phyloP scores from a whole-genome alignment of 1,140 invertebrate genomes.

The Heliconius eleuchia region DNA sequence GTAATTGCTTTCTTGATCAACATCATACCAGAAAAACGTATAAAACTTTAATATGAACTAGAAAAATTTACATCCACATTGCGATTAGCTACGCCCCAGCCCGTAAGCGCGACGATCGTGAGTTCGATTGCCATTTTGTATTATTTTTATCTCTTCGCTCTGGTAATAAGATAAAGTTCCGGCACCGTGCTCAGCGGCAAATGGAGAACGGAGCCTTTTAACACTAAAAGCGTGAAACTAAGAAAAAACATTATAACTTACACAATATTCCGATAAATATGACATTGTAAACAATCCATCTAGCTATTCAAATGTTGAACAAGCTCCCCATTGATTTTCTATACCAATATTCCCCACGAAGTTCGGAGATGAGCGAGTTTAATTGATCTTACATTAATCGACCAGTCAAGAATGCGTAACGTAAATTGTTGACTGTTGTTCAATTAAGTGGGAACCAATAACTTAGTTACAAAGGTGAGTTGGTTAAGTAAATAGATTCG shows the following conservation, averaged over 20 bases:
- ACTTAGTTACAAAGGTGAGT: conserved; percentile 63
- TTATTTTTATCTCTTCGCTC: too few relatives aligned
- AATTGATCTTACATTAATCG: conserved; percentile 50
- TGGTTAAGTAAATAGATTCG: conserved; percentile 66
- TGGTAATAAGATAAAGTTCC: too few relatives aligned
- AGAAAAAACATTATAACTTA: neutral
- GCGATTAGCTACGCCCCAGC: too few relatives aligned
- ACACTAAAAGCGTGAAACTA: too few relatives aligned
- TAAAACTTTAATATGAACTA: too few relatives aligned
- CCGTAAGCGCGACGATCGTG: too few relatives aligned
- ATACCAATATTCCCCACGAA: conserved; percentile 36
- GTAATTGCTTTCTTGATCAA: too few relatives aligned
- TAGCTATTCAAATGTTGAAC: neutral
- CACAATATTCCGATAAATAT: neutral
- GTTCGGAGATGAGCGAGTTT: conserved; percentile 45
- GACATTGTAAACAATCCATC: neutral
- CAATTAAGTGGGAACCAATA: conserved; percentile 62
- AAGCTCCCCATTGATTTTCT: conserved; percentile 18
- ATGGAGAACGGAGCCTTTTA: too few relatives aligned
- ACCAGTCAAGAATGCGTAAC: conserved; percentile 44
- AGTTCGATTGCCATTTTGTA: too few relatives aligned
- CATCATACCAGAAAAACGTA: too few relatives aligned
- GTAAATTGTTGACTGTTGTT: conserved; percentile 58
- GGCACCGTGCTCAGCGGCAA: too few relatives aligned
- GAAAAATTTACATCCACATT: too few relatives aligned